These are phyloP conservation scores for Corvus moneduloides DNA, from an alignment of 2,113 vertebrate species.

Conservation along the genomic window DNA sequence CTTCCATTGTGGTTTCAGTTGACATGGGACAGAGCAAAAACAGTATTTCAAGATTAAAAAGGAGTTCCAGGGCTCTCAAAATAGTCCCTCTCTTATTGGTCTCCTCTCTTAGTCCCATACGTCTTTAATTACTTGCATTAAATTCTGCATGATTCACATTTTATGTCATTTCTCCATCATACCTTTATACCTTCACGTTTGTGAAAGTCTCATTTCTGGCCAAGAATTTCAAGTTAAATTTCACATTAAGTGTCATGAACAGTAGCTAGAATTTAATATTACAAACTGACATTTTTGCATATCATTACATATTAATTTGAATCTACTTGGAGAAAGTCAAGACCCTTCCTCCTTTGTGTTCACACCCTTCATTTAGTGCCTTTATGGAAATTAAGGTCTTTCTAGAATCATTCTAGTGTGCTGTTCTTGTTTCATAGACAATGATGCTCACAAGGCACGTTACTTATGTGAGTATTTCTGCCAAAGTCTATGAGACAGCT, in stretches of 20 bases:
- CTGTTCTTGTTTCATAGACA: not conserved
- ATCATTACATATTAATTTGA: not conserved
- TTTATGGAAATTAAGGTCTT: not conserved
- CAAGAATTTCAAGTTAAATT: slow-evolving; percentile 1
- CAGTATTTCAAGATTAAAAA: not conserved
- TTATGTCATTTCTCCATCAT: not conserved
- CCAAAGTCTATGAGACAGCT: not conserved
- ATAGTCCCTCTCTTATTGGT: no score
- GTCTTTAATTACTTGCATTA: not conserved
- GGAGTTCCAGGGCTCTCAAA: not conserved
- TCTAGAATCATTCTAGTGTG: not conserved
- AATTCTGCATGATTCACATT: not conserved
- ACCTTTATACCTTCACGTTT: not conserved
- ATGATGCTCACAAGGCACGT: not conserved
- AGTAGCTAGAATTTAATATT: not conserved
- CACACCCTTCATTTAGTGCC: not conserved
- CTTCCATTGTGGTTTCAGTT: not conserved
- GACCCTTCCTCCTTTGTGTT: not conserved
- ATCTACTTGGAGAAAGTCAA: not conserved
- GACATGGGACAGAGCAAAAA: not conserved
- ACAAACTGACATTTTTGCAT: not conserved
- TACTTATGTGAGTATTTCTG: not conserved
- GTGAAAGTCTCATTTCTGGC: not conserved
- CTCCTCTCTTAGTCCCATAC: not conserved
- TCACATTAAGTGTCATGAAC: not conserved